Conservation (phyloP, 2,113 vertebrate genomes). For the Columba janthina region DNA sequence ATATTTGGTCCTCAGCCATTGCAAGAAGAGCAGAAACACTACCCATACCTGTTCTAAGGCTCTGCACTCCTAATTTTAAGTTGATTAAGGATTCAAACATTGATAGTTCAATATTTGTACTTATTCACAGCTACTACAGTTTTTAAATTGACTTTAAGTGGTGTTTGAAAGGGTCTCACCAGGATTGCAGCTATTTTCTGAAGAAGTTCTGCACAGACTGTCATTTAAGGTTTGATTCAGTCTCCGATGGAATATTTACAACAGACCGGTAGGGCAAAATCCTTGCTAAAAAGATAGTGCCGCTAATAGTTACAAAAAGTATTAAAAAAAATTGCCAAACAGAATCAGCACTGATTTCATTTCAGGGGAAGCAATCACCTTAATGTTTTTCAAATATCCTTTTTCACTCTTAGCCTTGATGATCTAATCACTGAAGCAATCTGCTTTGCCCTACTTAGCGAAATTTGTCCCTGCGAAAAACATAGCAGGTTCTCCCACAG, state of each 20-base stretch:
- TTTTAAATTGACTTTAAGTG: background rate
- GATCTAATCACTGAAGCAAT: constrained; percentile 23
- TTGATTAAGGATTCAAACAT: background rate
- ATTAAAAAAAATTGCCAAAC: background rate
- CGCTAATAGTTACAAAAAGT: background rate
- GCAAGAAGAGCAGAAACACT: background rate
- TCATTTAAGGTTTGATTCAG: background rate
- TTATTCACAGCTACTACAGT: background rate
- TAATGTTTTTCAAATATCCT: background rate
- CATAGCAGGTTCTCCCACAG: too few species aligned
- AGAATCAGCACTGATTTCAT: background rate
- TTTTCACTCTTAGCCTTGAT: background rate
- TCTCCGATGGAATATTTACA: background rate
- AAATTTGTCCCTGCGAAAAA: background rate
- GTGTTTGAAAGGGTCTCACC: background rate
- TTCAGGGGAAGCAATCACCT: constrained; percentile 3
- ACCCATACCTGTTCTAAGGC: background rate
- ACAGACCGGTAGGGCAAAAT: background rate
- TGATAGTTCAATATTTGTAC: background rate
- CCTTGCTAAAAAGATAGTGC: background rate
- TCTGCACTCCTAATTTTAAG: background rate
- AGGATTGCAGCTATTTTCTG: background rate
- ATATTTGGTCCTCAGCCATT: background rate
- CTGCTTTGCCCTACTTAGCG: constrained; percentile 26
- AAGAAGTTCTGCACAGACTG: background rate